These are phyloP conservation scores for Octomys mimax DNA, from an alignment of 2,797 vertebrate species.

Conservation along the genomic window DNA sequence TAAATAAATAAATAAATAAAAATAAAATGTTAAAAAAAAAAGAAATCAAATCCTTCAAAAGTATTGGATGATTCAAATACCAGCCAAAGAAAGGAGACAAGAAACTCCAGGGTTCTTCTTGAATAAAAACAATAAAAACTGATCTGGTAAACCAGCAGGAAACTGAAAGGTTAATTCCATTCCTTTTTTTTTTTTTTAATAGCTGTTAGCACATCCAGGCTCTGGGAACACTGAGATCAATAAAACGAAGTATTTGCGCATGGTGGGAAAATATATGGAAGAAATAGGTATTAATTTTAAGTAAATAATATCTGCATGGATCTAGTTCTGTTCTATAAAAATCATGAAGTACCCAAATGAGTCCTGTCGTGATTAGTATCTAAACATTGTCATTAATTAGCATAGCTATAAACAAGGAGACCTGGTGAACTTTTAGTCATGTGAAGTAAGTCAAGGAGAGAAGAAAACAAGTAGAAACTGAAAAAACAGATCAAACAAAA, in stretches of 20 bases:
- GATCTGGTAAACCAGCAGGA: slow-evolving; percentile 24
- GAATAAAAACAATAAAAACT: not conserved
- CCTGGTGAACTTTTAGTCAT: not conserved
- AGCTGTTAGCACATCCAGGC: not conserved
- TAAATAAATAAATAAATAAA: too few relatives aligned
- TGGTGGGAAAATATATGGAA: not conserved
- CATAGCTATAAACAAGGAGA: not conserved
- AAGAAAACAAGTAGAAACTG: not conserved
- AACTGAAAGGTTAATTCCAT: slow-evolving; percentile 9
- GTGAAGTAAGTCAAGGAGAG: not conserved
- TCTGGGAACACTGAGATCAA: not conserved
- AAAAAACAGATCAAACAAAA: not conserved
- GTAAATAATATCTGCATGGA: not conserved
- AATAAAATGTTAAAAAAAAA: too few relatives aligned
- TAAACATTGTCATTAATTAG: not conserved
- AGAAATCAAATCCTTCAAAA: slow-evolving; percentile 5
- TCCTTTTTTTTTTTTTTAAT: not conserved
- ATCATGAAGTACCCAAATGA: slow-evolving; percentile 4
- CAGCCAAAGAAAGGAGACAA: not conserved
- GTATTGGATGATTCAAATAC: not conserved
- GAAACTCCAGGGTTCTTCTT: not conserved
- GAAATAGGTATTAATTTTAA: not conserved
- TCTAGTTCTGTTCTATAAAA: slow-evolving; percentile 31
- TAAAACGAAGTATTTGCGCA: not conserved
- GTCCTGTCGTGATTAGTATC: not conserved